These are phyloP conservation scores for Pycnonotus jocosus DNA, from an alignment of 2,113 vertebrate species.

Conservation along the genomic window DNA sequence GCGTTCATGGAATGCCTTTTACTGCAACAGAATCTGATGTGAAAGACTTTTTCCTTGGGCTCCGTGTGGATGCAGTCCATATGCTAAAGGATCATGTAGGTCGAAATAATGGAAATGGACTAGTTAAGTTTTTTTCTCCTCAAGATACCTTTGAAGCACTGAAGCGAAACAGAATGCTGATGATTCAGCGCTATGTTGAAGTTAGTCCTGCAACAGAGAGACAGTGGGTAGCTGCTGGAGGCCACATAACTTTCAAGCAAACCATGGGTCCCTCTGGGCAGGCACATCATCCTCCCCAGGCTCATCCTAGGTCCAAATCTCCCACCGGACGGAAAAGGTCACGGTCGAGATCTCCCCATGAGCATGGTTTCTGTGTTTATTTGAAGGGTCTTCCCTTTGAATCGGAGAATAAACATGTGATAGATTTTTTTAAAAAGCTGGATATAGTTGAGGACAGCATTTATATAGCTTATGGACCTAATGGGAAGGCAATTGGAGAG, in stretches of 20 bases:
- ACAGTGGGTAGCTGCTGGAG: constrained; percentile 88
- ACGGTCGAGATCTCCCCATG: constrained; percentile 91
- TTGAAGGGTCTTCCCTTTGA: constrained; percentile 97
- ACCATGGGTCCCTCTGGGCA: constrained; percentile 75
- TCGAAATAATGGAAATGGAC: constrained; percentile 87
- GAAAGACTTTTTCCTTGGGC: constrained; percentile 92
- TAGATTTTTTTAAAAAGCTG: constrained; percentile 97
- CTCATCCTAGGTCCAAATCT: constrained; percentile 75
- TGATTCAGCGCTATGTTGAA: constrained; percentile 95
- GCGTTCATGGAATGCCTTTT: constrained; percentile 93
- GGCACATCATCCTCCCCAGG: constrained; percentile 70
- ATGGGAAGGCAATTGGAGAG: constrained; percentile 94
- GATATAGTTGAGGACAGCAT: constrained; percentile 94
- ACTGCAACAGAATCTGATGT: constrained; percentile 88
- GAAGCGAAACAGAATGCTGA: constrained; percentile 89
- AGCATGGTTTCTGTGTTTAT: constrained; percentile 92
- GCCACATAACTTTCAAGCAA: constrained; percentile 68
- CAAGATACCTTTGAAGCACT: constrained; percentile 96
- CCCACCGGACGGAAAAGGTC: constrained; percentile 81
- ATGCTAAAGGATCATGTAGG: constrained; percentile 89
- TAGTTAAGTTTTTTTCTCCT: constrained; percentile 93
- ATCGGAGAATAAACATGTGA: constrained; percentile 94
- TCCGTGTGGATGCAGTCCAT: constrained; percentile 86
- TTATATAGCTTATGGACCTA: constrained; percentile 95
- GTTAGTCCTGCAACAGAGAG: constrained; percentile 90